A percentile compares a stretch with the other conserved stretches of the same genome.
Conservation (phyloP, 2,888 invertebrate species). For the Meganola albula region DNA sequence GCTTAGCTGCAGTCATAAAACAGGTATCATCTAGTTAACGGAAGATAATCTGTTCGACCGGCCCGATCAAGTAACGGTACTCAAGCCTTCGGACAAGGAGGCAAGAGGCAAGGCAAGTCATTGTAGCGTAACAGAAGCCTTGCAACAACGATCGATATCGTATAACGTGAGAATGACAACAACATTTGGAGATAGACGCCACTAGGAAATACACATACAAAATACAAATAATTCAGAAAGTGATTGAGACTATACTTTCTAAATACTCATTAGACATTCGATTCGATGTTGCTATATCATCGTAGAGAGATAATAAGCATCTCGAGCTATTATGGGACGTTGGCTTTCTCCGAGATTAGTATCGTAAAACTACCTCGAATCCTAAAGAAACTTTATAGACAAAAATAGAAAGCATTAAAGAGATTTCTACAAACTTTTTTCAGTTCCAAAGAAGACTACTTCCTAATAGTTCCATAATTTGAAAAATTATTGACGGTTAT, state of each 20-base stretch:
- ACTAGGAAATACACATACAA: constrained; percentile 15
- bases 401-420: too few species aligned
- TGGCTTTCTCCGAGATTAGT: too few species aligned
- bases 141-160: constrained; percentile 63
- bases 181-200: constrained; percentile 25
- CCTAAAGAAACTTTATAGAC: too few species aligned
- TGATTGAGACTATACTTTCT: constrained; percentile 32
- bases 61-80: constrained; percentile 53
- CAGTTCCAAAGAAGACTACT: too few species aligned
- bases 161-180: constrained; percentile 49
- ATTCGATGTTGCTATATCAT: constrained; percentile 37
- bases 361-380: too few species aligned
- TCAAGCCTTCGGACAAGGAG: constrained; percentile 41
- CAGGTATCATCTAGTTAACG: constrained; percentile 61
- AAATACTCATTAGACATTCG: constrained; percentile 28
- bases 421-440: too few species aligned
- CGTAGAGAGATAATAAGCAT: constrained; percentile 29
- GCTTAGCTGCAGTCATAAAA: constrained; percentile 28
- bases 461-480: too few species aligned
- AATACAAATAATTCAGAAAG: constrained; percentile 12
- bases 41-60: constrained; percentile 49
- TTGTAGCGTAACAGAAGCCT: constrained; percentile 62
- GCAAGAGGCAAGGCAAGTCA: constrained; percentile 38
- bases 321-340: constrained; percentile 12
- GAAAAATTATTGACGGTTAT: too few species aligned